phyloP scores from a whole-genome alignment of 2,113 vertebrate genomes.

The Elanoides forficatus region DNA sequence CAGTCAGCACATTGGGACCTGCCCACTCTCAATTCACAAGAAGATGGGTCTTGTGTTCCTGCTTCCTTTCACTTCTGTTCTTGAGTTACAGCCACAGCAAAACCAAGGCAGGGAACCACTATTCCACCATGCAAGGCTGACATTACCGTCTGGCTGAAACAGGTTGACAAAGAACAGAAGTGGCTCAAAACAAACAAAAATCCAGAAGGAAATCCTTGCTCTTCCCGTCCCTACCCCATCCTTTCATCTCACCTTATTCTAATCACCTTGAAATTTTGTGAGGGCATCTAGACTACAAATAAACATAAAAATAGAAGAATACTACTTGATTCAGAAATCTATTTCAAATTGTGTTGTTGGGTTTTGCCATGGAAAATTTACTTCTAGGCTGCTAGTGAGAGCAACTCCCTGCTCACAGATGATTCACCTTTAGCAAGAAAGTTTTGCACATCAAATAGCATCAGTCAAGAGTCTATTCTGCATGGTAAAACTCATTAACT shows the following conservation, averaged over 20 bases:
- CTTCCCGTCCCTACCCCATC: neutral
- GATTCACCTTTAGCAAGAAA: neutral
- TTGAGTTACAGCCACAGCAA: neutral
- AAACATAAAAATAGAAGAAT: neutral
- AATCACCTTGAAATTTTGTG: neutral
- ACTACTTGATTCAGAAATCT: neutral
- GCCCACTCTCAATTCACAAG: neutral
- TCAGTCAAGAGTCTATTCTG: neutral
- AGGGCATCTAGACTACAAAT: neutral
- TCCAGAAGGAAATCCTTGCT: accelerated
- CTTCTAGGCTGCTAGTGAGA: neutral
- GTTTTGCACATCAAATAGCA: neutral
- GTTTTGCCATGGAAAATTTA: neutral
- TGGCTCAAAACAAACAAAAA: neutral
- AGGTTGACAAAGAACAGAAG: neutral
- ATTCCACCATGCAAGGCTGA: neutral
- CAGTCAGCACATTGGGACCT: neutral
- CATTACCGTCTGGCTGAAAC: accelerated
- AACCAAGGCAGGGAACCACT: neutral
- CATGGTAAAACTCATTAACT: neutral
- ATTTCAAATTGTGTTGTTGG: neutral
- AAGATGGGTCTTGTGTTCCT: neutral
- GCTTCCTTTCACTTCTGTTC: neutral
- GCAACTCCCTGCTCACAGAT: neutral
- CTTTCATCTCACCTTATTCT: neutral